Conservation (phyloP, 2,888 invertebrate species). For the Polylopha cassiicola region DNA sequence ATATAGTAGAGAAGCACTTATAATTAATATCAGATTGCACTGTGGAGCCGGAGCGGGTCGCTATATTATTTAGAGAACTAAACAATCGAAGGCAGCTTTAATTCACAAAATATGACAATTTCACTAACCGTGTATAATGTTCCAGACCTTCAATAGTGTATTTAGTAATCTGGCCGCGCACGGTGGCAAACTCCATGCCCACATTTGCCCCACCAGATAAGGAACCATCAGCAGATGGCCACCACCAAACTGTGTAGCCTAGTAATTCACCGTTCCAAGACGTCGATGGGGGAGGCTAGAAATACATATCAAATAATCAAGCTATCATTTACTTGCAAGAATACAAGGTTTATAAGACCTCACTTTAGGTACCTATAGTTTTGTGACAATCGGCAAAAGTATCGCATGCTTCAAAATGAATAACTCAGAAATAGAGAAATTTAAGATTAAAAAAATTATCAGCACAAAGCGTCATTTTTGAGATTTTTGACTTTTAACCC, state of each 20-base stretch:
- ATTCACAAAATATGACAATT: neutral
- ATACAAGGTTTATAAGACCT: too few species aligned
- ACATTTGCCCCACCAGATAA: slow-evolving; percentile 55
- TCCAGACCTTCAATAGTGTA: slow-evolving; percentile 83
- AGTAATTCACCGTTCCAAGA: slow-evolving; percentile 86
- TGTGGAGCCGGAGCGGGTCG: too few species aligned
- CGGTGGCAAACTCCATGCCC: slow-evolving; percentile 79
- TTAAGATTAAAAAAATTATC: too few species aligned
- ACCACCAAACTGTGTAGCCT: slow-evolving; percentile 87
- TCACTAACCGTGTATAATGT: slow-evolving; percentile 84
- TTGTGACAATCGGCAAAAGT: too few species aligned
- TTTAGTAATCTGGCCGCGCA: slow-evolving; percentile 84
- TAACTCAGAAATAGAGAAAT: too few species aligned
- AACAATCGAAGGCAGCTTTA: neutral
- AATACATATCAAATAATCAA: slow-evolving; percentile 17
- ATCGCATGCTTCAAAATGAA: too few species aligned
- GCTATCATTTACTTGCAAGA: too few species aligned
- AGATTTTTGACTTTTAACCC: too few species aligned
- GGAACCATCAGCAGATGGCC: slow-evolving; percentile 65
- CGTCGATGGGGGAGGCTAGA: slow-evolving; percentile 81
- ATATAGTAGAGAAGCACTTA: too few species aligned
- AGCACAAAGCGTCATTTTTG: too few species aligned
- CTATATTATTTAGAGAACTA: neutral
- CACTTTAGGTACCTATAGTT: neutral
- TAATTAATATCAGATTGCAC: too few species aligned